A percentile compares a stretch with the other conserved stretches of the same genome.
Evolutionary conservation across 2,888 invertebrate species (phyloP).

Genomic region (Drosophila kuntzei): DNA sequence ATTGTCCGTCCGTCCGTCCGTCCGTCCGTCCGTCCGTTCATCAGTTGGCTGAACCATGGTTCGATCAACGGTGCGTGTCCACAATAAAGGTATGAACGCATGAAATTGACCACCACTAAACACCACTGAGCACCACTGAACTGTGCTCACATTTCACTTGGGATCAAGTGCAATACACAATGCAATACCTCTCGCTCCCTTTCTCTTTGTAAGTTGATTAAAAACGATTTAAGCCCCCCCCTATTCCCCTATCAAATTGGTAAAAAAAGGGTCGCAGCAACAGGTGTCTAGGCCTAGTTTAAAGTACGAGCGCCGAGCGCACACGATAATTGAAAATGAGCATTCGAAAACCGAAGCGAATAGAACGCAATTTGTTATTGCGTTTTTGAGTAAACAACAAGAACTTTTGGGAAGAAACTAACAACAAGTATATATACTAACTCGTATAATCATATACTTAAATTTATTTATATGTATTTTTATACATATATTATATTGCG

Average conservation of each 20-base stretch:
- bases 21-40: conserved; percentile 2
- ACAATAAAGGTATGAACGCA: conserved; percentile 67
- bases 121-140: conserved; percentile 18
- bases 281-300: conserved; percentile 46
- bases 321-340: conserved; percentile 42
- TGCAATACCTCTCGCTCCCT: neutral
- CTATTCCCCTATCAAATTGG: conserved; percentile 1
- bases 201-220: conserved; percentile 40
- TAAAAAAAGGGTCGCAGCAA: conserved; percentile 11
- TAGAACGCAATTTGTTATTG: conserved; percentile 48
- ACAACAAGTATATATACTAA: conserved; percentile 4
- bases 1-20: neutral
- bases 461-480: neutral
- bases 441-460: conserved; percentile 5
- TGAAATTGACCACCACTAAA: conserved; percentile 66
- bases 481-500: conserved; percentile 37
- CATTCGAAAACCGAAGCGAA: conserved; percentile 33
- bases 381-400: conserved; percentile 17
- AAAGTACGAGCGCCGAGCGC: conserved; percentile 13
- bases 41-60: conserved; percentile 9
- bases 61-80: conserved; percentile 47
- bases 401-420: conserved; percentile 6
- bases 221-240: conserved; percentile 58
- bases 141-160: neutral
- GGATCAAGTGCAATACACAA: conserved; percentile 4